phyloP scores from a whole-genome alignment of 2,797 vertebrate species.

The Anniella stebbinsi region DNA sequence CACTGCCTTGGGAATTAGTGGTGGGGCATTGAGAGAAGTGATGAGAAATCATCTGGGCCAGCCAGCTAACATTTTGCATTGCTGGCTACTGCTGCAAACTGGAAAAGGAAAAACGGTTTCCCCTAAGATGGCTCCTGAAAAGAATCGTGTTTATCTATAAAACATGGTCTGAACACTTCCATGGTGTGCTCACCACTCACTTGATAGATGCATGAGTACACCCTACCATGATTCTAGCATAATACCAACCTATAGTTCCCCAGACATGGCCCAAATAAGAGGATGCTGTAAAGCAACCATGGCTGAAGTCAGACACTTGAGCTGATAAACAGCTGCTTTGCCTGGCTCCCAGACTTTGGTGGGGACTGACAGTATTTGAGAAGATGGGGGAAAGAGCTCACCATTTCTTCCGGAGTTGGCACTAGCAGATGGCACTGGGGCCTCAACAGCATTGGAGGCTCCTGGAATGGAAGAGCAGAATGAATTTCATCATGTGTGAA shows the following conservation, averaged over 20 bases:
- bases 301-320: neutral
- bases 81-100: neutral
- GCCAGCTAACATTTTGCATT: neutral
- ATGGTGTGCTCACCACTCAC: too few species aligned
- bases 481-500: neutral
- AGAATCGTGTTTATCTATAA: neutral
- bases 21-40: neutral
- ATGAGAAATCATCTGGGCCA: neutral
- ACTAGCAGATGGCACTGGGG: too few species aligned
- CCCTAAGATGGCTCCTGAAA: too few species aligned
- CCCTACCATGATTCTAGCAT: neutral
- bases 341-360: neutral
- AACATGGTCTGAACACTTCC: neutral
- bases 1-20: neutral
- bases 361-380: neutral
- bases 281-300: too few species aligned
- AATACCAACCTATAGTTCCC: too few species aligned
- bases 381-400: neutral
- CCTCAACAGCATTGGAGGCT: neutral
- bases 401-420: neutral
- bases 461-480: neutral
- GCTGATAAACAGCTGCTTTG: too few species aligned
- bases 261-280: too few species aligned
- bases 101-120: neutral
- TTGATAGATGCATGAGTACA: neutral